Conservation (phyloP, 2,888 invertebrate genomes). For the Ochlodes sylvanus region DNA sequence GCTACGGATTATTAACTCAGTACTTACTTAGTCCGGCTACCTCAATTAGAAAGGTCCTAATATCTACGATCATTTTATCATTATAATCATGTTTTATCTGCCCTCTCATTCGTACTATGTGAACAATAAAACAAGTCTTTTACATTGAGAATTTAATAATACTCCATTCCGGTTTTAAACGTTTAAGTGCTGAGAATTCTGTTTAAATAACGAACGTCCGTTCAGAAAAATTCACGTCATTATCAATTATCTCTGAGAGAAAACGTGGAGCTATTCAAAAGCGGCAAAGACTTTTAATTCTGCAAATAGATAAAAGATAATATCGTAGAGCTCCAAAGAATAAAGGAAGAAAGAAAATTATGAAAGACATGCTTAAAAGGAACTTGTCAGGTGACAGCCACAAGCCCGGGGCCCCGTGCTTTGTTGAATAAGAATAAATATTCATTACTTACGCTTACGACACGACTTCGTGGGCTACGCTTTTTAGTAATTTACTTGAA, state of each 20-base stretch:
- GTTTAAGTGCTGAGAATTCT: conserved; percentile 31
- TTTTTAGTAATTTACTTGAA: conserved; percentile 8
- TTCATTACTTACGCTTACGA: conserved; percentile 20
- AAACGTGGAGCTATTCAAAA: conserved; percentile 43
- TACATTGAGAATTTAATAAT: conserved; percentile 30
- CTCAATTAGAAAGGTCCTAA: background rate
- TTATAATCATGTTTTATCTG: background rate
- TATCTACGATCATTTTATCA: background rate
- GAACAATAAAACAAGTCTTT: conserved; percentile 9
- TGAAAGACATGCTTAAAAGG: conserved; percentile 62
- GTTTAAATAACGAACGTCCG: conserved; percentile 36
- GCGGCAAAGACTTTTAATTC: conserved; percentile 53
- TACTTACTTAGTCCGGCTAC: background rate
- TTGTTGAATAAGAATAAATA: conserved; percentile 46
- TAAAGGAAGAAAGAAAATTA: conserved; percentile 63
- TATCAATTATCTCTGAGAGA: conserved; percentile 43
- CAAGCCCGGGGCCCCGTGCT: conserved; percentile 47
- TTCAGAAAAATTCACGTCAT: conserved; percentile 38
- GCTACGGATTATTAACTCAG: too few relatives aligned
- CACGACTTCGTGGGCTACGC: conserved; percentile 11
- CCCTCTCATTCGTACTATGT: background rate
- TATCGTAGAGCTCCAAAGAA: conserved; percentile 54
- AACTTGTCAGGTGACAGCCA: conserved; percentile 68
- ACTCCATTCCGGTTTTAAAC: conserved; percentile 31
- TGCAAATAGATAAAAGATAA: conserved; percentile 63